Conservation (phyloP, 1,140 invertebrate species). For the Pantala flavescens region DNA sequence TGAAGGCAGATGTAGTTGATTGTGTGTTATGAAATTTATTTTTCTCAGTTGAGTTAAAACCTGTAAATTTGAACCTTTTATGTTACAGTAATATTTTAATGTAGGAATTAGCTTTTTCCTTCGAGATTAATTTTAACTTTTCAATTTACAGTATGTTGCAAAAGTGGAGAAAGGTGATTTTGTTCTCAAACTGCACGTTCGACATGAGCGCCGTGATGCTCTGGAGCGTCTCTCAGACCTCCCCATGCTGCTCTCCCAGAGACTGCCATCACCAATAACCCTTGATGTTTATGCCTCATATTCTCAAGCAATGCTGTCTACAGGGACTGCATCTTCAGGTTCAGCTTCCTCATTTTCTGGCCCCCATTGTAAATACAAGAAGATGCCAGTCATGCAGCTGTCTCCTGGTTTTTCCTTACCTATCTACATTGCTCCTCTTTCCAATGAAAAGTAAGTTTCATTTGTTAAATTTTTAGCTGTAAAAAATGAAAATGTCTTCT, state of each 20-base stretch:
- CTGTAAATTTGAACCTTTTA: too few relatives aligned
- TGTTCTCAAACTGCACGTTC: slow-evolving; percentile 68
- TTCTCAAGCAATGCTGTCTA: slow-evolving; percentile 23
- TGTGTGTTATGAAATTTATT: too few relatives aligned
- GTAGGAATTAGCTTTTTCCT: too few relatives aligned
- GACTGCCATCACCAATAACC: slow-evolving; percentile 56
- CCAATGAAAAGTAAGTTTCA: slow-evolving; percentile 58
- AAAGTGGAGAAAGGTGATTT: slow-evolving; percentile 97
- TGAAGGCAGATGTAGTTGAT: too few relatives aligned
- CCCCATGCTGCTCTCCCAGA: slow-evolving; percentile 63
- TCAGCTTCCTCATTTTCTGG: slow-evolving; percentile 28
- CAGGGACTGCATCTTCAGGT: background rate
- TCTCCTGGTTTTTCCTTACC: slow-evolving; percentile 50
- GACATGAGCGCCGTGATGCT: slow-evolving; percentile 77
- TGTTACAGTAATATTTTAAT: too few relatives aligned
- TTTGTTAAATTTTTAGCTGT: too few relatives aligned
- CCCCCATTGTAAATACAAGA: slow-evolving; percentile 52
- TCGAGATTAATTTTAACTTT: slow-evolving; percentile 16
- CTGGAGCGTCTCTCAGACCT: slow-evolving; percentile 77
- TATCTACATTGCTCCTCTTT: slow-evolving; percentile 62
- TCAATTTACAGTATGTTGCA: slow-evolving; percentile 57
- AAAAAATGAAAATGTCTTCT: too few relatives aligned
- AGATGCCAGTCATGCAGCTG: slow-evolving; percentile 52
- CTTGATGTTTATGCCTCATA: slow-evolving; percentile 67
- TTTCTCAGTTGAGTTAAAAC: too few relatives aligned